Evolutionary conservation across 2,888 invertebrate genomes (phyloP), one percentile per base, ranked within the genome.

Genomic region (Geophilus truncorum): DNA sequence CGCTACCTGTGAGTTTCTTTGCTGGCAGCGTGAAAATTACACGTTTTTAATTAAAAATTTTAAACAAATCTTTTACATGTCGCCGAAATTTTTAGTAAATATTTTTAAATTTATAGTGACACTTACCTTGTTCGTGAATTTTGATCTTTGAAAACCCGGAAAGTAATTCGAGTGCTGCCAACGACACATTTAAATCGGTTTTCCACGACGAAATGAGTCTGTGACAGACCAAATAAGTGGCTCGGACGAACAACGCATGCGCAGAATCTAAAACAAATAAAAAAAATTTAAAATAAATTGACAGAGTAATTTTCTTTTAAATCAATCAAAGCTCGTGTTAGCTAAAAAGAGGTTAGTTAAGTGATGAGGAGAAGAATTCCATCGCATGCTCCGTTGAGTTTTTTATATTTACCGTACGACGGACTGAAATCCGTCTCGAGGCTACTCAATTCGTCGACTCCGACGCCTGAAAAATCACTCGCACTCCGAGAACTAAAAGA

Each of bases 121-220:
- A n/a, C n/a, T 85, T 88, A 95, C 95, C 95, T 88, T 95, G 94
- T 87, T 95, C 94, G 57, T 92, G 92, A 81, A 96, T 93, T 84
- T 94, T 93, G n/a, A 95, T 91, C 85, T 96, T 92, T 23, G 97
- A 97, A 79, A 98, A 90, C 9, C 96, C 96, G 6, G 94, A 93
- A 0, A 98, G 89, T 80, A 97, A 90, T 87, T 98, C 98, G 82
- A 98, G 88, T 0, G 97, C 97, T 0, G 97, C 97, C 81, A 98
- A 88, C 0, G 97, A 97, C 51, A 97, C 94, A 86, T 96, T 96
- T 82, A 97, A 89, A 88, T 98, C 97, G 0, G 94, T 93, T 88
- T 96, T 97, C 97, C 97, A 98, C 0, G 96, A 94, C 0, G 96
- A 96, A 86, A 97, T 97, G 81, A 98, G 90, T 25, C 96, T 92